phyloP scores from a whole-genome alignment of 2,888 invertebrate genomes.

The Microctonus hyperodae region DNA sequence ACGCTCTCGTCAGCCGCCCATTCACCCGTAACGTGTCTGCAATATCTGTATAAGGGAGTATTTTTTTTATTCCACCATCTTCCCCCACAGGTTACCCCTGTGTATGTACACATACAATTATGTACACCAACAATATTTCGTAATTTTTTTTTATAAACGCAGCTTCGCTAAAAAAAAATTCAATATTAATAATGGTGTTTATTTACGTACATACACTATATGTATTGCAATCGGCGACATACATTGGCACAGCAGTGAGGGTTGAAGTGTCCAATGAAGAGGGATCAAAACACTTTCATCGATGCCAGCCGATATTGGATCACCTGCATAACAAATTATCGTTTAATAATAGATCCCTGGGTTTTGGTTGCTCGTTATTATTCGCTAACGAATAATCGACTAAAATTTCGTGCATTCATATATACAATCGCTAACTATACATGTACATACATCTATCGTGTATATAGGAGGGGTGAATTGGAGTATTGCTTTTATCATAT shows the following conservation, averaged over 20 bases:
- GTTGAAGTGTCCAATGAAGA: not conserved
- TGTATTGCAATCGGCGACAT: not conserved
- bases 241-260: not conserved
- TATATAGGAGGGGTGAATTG: not conserved
- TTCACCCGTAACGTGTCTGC: slow-evolving; percentile 52
- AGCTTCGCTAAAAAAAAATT: not conserved
- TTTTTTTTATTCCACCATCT: slow-evolving; percentile 26
- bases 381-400: slow-evolving; percentile 1
- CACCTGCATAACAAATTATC: slow-evolving; percentile 32
- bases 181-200: not conserved
- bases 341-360: slow-evolving; percentile 33
- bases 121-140: not conserved
- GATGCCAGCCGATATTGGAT: slow-evolving; percentile 34
- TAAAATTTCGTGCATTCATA: slow-evolving; percentile 18
- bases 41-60: slow-evolving; percentile 33
- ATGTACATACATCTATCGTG: too few relatives aligned
- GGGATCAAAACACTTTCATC: slow-evolving; percentile 6
- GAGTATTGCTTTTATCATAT: slow-evolving; percentile 24
- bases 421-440: not conserved
- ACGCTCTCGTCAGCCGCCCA: slow-evolving; percentile 59
- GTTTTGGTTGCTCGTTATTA: slow-evolving; percentile 24
- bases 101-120: not conserved
- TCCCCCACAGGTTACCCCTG: slow-evolving; percentile 7
- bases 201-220: too few relatives aligned
- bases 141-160: not conserved